Percentiles rank a stretch among this genome's conserved stretches.
These are phyloP conservation scores for Drosophila fuyamai DNA, from an alignment of 1,140 invertebrate genomes.

Conservation along the genomic window DNA sequence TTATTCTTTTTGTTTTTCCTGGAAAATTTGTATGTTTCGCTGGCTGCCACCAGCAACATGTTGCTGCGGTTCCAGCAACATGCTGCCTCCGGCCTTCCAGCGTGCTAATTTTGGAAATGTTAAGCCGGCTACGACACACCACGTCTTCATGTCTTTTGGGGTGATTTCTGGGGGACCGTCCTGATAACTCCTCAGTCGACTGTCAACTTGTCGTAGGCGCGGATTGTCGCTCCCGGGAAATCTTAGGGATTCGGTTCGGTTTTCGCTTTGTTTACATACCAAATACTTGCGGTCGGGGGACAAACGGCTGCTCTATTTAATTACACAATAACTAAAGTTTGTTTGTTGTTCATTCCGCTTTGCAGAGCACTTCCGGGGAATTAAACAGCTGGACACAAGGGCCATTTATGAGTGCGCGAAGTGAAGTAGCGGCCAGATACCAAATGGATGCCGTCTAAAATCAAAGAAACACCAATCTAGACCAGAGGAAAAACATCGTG, in stretches of 20 bases:
- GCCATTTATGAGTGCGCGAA: slow-evolving; percentile 16
- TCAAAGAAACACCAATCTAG: slow-evolving; percentile 7
- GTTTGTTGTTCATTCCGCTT: slow-evolving; percentile 67
- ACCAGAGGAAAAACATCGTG: slow-evolving; percentile 24
- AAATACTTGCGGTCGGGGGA: slow-evolving; percentile 15
- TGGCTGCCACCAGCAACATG: slow-evolving; percentile 20
- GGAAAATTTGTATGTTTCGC: slow-evolving; percentile 1
- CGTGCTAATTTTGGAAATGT: slow-evolving; percentile 67
- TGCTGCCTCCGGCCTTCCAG: slow-evolving; percentile 56
- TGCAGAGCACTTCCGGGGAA: slow-evolving; percentile 63
- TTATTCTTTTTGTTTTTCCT: background rate
- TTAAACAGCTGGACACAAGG: slow-evolving; percentile 60
- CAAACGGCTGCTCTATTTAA: slow-evolving; percentile 30
- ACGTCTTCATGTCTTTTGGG: slow-evolving; percentile 37
- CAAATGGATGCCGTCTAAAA: slow-evolving; percentile 48
- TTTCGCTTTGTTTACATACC: slow-evolving; percentile 17
- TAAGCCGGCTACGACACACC: slow-evolving; percentile 1
- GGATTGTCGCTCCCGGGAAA: slow-evolving; percentile 22
- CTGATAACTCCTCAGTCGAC: slow-evolving; percentile 59
- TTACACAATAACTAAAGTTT: slow-evolving; percentile 42
- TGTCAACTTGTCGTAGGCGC: slow-evolving; percentile 71
- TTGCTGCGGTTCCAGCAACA: slow-evolving; percentile 30
- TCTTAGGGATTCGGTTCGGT: background rate
- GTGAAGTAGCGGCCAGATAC: slow-evolving; percentile 5
- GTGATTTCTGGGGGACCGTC: slow-evolving; percentile 47